Conservation (phyloP, 2,113 vertebrate species). For the Lipophrys pholis region DNA sequence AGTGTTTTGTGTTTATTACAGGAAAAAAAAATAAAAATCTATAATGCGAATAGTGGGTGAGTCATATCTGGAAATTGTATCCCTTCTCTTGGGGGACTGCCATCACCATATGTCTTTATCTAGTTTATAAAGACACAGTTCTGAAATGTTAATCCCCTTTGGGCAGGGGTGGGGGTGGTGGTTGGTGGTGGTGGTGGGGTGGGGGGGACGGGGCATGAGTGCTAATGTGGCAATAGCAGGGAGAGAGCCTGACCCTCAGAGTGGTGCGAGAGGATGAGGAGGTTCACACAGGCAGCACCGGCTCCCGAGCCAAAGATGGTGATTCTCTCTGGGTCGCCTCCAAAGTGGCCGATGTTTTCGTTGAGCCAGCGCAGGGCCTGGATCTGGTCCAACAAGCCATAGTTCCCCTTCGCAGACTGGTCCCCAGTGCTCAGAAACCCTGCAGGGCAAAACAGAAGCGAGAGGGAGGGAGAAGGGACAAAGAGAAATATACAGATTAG, state of each 20-base stretch:
- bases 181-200: no score
- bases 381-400: conserved; percentile 97
- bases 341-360: conserved; percentile 98
- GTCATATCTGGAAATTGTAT: conserved; percentile 14
- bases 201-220: conserved; percentile 17
- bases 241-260: conserved; percentile 91
- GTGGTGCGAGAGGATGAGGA: conserved; percentile 99
- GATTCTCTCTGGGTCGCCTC: conserved; percentile 97
- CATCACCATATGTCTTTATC: conserved; percentile 27
- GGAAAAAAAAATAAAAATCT: conserved; percentile 1
- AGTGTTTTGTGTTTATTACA: conserved; percentile 12
- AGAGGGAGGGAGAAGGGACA: conserved; percentile 49
- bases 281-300: conserved; percentile 97
- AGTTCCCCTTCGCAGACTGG: conserved; percentile 99
- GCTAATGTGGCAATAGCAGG: conserved; percentile 23
- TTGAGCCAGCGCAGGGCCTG: conserved; percentile 99
- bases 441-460: conserved; percentile 76
- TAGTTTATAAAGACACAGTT: not conserved
- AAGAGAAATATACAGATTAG: conserved; percentile 38
- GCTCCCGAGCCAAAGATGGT: conserved; percentile 99
- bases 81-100: conserved; percentile 7
- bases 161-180: no score
- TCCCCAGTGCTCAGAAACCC: conserved; percentile 98
- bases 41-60: conserved; percentile 2
- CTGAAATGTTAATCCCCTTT: no score